A percentile compares a stretch with the other conserved stretches of the same genome.
These are phyloP conservation scores for Drosophila miranda DNA, from an alignment of 1,140 invertebrate genomes.

Conservation along the genomic window DNA sequence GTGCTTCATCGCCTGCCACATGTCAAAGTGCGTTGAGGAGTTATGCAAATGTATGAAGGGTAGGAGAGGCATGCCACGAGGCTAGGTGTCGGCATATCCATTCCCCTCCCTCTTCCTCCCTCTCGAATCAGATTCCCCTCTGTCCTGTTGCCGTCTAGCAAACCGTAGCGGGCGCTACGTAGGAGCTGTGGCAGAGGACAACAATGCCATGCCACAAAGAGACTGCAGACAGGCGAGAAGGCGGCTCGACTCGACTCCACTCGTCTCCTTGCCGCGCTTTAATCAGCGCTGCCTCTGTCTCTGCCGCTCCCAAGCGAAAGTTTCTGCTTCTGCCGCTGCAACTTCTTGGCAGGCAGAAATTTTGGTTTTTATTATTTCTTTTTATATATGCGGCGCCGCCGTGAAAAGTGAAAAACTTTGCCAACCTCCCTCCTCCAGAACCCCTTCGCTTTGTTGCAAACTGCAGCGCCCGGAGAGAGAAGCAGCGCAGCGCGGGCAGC, in stretches of 20 bases:
- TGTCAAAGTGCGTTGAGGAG: slow-evolving; percentile 77
- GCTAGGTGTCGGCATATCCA: slow-evolving; percentile 34
- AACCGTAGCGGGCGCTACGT: slow-evolving; percentile 49
- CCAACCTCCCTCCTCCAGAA: no score
- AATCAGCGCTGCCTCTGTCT: slow-evolving; percentile 40
- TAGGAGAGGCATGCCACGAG: slow-evolving; percentile 39
- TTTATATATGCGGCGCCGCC: slow-evolving; percentile 27
- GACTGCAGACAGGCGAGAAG: slow-evolving; percentile 43
- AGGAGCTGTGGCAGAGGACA: slow-evolving; percentile 19
- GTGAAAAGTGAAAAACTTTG: slow-evolving; percentile 50
- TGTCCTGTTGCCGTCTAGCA: slow-evolving; percentile 35
- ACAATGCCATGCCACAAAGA: slow-evolving; percentile 28
- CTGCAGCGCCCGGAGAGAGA: background rate
- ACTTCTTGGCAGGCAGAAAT: slow-evolving; percentile 55
- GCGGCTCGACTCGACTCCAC: no score
- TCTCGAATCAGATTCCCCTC: slow-evolving; percentile 10
- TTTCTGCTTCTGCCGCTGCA: slow-evolving; percentile 41
- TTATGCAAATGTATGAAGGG: slow-evolving; percentile 73
- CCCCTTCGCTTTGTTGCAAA: no score
- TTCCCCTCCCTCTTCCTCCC: background rate
- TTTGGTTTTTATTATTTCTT: slow-evolving; percentile 62
- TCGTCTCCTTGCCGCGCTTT: slow-evolving; percentile 48
- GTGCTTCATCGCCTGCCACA: slow-evolving; percentile 54
- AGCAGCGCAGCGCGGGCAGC: no score
- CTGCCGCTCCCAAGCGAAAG: slow-evolving; percentile 56